Evolutionary conservation across 1,140 invertebrate species (phyloP), one percentile per base, ranked within the genome.

Genomic region (Drosophila repletoides): DNA sequence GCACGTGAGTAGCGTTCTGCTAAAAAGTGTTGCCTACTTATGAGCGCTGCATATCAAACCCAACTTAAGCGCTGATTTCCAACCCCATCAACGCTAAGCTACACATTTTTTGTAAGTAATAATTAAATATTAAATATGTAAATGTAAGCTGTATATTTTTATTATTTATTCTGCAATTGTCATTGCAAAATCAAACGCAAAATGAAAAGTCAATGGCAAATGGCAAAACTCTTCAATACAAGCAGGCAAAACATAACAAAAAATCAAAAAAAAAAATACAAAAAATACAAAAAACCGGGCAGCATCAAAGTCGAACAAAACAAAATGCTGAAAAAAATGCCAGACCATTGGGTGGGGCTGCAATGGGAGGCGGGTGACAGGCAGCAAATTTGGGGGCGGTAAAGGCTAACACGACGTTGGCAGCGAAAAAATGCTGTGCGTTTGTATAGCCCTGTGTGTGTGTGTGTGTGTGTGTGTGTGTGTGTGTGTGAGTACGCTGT

Each of bases 291-390:
- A 49, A 59, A 61, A 21, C 21, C 33, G 29, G 24, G 48, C 59
- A 55, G 74, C 74, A 66, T 77, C 74, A 77, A 77, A 84, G 73
- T 72, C 74, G 74, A 84, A 74, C 79, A 84, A 79, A 84, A 84
- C 74, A 84, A 81, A 81, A 84, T 75, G 71, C 65, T 63, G 60
- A 58, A 75, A 83, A 70, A 77, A 55, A 53, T 21, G 43, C 17
- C 52, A 59, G 56, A 51, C 55, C 46, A 33, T 22, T 19, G 64
- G 64, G 19, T 49, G 45, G 17, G 45, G 29, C 3, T 31, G 63
- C 10, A 14, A 7, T 19, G 29, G 36, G 29, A 14, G 7, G 24
- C 24, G 43, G 31, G 10, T 26, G 46, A 17, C n/a, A 14, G 68
- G 26, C 59, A 56, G 70, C 36, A 65, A 65, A 56, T 80, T 79